Evolutionary conservation across 2,797 vertebrate species (phyloP).

Genomic region (Sciurus vulgaris): DNA sequence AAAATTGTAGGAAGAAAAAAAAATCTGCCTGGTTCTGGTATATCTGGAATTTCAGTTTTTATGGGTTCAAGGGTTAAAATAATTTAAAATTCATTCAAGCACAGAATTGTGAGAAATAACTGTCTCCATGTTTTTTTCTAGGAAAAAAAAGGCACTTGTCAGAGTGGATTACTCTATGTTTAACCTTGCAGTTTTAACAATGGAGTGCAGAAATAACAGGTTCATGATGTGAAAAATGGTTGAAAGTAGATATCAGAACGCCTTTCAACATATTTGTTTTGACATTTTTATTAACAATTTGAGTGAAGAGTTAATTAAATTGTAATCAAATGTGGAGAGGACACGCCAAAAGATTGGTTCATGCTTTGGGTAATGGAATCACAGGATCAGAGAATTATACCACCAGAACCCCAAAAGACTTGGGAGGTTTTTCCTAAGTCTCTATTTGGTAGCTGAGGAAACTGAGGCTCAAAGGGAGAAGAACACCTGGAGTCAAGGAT

Average conservation of each 20-base stretch:
- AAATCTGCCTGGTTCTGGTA: not conserved
- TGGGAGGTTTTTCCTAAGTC: not conserved
- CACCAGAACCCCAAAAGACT: not conserved
- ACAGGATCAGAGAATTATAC: not conserved
- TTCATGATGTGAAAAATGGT: not conserved
- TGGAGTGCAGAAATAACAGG: constrained; percentile 39
- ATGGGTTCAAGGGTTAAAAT: constrained; percentile 25
- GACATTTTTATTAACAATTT: constrained; percentile 79
- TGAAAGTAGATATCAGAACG: constrained; percentile 36
- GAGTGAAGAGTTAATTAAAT: constrained; percentile 74
- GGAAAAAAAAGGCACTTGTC: not conserved
- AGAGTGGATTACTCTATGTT: constrained; percentile 43
- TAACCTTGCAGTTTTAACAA: constrained; percentile 66
- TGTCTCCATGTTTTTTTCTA: not conserved
- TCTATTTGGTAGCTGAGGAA: constrained; percentile 54
- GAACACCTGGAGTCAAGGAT: not conserved
- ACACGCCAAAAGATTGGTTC: not conserved
- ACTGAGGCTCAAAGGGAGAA: not conserved
- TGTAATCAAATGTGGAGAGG: constrained; percentile 68
- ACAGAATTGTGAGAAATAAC: constrained; percentile 11
- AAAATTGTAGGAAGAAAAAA: constrained; percentile 2
- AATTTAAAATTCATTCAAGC: constrained; percentile 52
- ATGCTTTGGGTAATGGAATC: constrained; percentile 13
- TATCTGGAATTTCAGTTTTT: constrained; percentile 14
- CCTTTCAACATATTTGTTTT: constrained; percentile 65